Percentiles rank a stretch among this genome's conserved stretches.
These are phyloP conservation scores for Synergus gifuensis DNA, from an alignment of 2,888 invertebrate genomes.

Conservation along the genomic window DNA sequence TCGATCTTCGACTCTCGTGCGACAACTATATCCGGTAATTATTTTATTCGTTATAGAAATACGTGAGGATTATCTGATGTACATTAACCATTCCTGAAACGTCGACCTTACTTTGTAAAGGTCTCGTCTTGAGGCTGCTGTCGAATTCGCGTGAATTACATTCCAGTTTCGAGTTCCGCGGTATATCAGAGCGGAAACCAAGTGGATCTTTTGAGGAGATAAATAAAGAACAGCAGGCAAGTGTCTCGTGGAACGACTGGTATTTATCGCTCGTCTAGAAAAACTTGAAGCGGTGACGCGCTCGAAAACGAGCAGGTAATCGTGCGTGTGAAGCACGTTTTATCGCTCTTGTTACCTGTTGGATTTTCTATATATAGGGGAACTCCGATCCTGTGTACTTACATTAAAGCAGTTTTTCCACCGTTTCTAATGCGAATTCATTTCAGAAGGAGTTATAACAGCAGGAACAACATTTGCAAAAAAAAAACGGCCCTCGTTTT, in stretches of 20 bases:
- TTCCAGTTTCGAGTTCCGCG: constrained; percentile 50
- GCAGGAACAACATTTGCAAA: constrained; percentile 9
- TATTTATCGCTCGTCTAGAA: constrained; percentile 57
- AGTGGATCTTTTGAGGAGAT: constrained; percentile 50
- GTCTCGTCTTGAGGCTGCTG: constrained; percentile 16
- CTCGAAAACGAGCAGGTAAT: constrained; percentile 53
- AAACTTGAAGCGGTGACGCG: constrained; percentile 52
- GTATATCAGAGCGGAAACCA: constrained; percentile 50
- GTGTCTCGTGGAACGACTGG: constrained; percentile 55
- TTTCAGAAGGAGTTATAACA: background rate
- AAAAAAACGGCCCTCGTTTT: background rate
- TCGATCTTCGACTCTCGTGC: background rate
- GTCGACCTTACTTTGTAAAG: background rate
- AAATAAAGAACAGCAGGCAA: constrained; percentile 52
- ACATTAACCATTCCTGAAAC: constrained; percentile 4
- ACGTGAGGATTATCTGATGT: constrained; percentile 26
- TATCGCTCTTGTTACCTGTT: constrained; percentile 68
- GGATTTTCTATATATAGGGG: constrained; percentile 63
- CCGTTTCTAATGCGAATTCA: constrained; percentile 24
- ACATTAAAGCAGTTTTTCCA: constrained; percentile 48
- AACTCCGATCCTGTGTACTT: constrained; percentile 53
- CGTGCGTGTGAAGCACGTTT: constrained; percentile 67
- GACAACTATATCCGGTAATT: constrained; percentile 1
- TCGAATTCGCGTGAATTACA: constrained; percentile 47
- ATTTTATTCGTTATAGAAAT: constrained; percentile 2